These are phyloP conservation scores for Tipula unca DNA, from an alignment of 2,888 invertebrate species.

Conservation along the genomic window DNA sequence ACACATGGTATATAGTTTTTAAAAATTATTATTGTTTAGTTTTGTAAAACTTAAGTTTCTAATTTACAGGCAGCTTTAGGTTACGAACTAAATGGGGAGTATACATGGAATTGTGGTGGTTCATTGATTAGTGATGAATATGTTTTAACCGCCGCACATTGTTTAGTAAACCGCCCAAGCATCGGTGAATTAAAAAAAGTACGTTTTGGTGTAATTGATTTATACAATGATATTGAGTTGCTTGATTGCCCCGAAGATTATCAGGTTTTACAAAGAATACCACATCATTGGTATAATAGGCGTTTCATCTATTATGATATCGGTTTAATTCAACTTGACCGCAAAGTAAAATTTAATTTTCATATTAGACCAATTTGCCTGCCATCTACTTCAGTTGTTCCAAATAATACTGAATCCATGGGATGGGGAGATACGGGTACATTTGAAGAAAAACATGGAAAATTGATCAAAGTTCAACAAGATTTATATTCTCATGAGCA, in stretches of 20 bases:
- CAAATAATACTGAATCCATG: neutral
- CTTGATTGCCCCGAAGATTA: neutral
- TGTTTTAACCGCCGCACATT: neutral
- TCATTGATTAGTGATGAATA: neutral
- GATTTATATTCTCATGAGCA: neutral
- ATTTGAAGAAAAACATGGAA: too few relatives aligned
- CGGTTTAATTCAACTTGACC: neutral
- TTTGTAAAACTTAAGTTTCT: neutral
- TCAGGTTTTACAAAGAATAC: neutral
- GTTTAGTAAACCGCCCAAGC: neutral
- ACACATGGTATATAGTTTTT: neutral
- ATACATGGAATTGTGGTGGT: neutral
- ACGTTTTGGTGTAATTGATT: neutral
- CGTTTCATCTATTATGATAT: neutral
- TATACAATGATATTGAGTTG: neutral
- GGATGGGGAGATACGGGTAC: neutral
- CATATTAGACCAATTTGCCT: slow-evolving; percentile 8
- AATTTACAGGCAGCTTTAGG: neutral
- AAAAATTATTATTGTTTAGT: neutral
- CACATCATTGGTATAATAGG: neutral
- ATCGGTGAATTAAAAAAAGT: neutral
- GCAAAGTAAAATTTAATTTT: neutral
- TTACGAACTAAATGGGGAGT: neutral
- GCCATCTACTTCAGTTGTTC: neutral
- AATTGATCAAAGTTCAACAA: neutral